Evolutionary conservation across 2,113 vertebrate genomes (phyloP).

Genomic region (Atherinomorus stipes): DNA sequence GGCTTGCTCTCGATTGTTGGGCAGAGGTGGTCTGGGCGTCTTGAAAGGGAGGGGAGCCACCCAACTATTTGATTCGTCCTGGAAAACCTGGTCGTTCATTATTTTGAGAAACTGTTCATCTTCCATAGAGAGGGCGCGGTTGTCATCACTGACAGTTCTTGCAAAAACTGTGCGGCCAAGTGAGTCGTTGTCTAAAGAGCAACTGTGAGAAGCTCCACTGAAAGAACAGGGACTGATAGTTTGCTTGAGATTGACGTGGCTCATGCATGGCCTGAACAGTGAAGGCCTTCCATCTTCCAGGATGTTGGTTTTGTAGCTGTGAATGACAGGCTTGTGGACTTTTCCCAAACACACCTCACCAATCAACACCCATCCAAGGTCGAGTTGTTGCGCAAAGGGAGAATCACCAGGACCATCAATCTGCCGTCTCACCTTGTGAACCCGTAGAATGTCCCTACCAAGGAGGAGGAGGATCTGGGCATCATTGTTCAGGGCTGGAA

Average conservation of each 20-base stretch:
- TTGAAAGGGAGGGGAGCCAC: not conserved
- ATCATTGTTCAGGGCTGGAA: not conserved
- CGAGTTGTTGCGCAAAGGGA: no score
- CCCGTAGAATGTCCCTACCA: not conserved
- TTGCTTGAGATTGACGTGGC: not conserved
- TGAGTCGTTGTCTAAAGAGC: not conserved
- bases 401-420: not conserved
- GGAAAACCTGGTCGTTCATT: not conserved
- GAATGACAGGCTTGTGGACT: not conserved
- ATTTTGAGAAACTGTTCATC: not conserved
- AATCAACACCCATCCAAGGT: slow-evolving; percentile 6
- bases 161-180: not conserved
- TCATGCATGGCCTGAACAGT: slow-evolving; percentile 2
- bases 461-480: not conserved
- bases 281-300: slow-evolving; percentile 3
- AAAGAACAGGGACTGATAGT: not conserved
- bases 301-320: slow-evolving; percentile 1
- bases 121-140: not conserved
- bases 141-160: not conserved
- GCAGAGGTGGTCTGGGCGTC: not conserved
- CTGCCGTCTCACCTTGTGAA: slow-evolving; percentile 5
- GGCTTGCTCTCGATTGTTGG: slow-evolving; percentile 6
- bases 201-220: not conserved
- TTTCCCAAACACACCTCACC: slow-evolving; percentile 9
- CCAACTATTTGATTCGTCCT: not conserved